phyloP scores from a whole-genome alignment of 1,140 invertebrate genomes.

The Anoplolepis gracilipes region DNA sequence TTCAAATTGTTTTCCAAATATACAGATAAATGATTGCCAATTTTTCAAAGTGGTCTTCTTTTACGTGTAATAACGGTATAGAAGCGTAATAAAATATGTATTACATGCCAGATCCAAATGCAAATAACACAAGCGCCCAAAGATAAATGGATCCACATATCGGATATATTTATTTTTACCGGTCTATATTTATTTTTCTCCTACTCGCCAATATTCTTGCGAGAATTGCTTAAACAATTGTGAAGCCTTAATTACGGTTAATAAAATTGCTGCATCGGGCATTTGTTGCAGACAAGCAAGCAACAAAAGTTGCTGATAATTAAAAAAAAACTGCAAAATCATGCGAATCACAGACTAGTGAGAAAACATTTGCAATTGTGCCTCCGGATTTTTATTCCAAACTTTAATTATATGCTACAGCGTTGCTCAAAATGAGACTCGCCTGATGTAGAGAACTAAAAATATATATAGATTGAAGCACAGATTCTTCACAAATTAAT shows the following conservation, averaged over 20 bases:
- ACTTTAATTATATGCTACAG: neutral
- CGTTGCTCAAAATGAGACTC: neutral
- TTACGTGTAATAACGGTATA: too few relatives aligned
- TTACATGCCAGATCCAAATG: constrained; percentile 13
- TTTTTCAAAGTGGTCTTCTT: too few relatives aligned
- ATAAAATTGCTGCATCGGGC: constrained; percentile 34
- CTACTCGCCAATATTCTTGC: neutral
- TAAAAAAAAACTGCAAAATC: constrained; percentile 44
- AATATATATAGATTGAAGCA: too few relatives aligned
- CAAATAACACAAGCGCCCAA: constrained; percentile 24
- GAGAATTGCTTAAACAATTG: neutral
- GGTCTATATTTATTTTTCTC: constrained; percentile 2
- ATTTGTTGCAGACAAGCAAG: neutral
- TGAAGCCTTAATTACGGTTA: constrained; percentile 56
- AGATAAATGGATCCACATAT: constrained; percentile 28
- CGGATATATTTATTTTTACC: constrained; percentile 42
- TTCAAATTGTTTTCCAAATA: too few relatives aligned
- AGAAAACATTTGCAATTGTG: neutral
- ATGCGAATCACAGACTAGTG: constrained; percentile 15
- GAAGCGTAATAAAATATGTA: constrained; percentile 11
- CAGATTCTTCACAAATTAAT: neutral
- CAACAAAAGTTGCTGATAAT: constrained; percentile 52
- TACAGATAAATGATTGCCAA: too few relatives aligned
- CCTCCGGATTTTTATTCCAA: neutral
- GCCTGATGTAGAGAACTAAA: too few relatives aligned